phyloP scores from a whole-genome alignment of 2,797 vertebrate species.

The Coilia nasus region DNA sequence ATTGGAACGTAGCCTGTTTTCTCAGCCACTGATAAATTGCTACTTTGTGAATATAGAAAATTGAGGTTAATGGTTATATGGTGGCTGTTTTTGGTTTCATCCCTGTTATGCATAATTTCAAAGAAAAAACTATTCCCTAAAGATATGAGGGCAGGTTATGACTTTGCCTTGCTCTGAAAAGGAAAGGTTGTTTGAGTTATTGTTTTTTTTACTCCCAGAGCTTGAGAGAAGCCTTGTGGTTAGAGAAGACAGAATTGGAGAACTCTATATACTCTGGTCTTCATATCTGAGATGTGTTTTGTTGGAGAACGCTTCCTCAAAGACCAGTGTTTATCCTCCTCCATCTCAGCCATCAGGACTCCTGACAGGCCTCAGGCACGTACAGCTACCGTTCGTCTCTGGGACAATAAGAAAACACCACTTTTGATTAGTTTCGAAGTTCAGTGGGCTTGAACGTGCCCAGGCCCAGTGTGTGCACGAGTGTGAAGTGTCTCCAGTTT shows the following conservation, averaged over 20 bases:
- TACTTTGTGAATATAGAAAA: conserved; percentile 45
- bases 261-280: conserved; percentile 75
- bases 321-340: conserved; percentile 78
- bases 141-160: conserved; percentile 47
- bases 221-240: conserved; percentile 46
- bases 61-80: conserved; percentile 51
- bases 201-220: background rate
- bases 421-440: conserved; percentile 86
- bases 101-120: conserved; percentile 51
- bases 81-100: conserved; percentile 41
- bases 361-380: conserved; percentile 62
- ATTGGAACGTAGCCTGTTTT: conserved; percentile 47
- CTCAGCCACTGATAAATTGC: conserved; percentile 55
- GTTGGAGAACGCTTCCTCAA: conserved; percentile 68
- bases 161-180: conserved; percentile 50
- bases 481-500: conserved; percentile 71
- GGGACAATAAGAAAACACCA: conserved; percentile 84
- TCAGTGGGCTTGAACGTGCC: conserved; percentile 83
- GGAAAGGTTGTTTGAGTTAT: conserved; percentile 43
- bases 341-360: conserved; percentile 81
- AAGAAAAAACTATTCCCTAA: conserved; percentile 45
- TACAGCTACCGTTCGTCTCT: conserved; percentile 56
- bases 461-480: conserved; percentile 73
- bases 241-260: conserved; percentile 70
- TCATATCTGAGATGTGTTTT: conserved; percentile 67